These are phyloP conservation scores for Papilio glaucus DNA, from an alignment of 1,140 invertebrate species.

Conservation along the genomic window DNA sequence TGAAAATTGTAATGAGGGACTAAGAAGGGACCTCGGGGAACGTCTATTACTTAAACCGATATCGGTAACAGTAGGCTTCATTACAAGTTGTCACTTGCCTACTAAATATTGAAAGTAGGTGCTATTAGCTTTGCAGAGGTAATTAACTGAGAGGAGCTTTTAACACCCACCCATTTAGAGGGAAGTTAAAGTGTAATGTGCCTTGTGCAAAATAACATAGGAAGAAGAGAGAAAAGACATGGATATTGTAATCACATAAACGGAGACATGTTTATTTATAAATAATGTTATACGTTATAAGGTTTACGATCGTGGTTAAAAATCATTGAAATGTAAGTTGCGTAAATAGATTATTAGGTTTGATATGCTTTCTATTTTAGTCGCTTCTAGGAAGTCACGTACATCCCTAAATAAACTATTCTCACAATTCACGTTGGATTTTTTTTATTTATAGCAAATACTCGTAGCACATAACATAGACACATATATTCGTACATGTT, in stretches of 20 bases:
- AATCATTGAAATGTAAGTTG: neutral
- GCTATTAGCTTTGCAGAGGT: slow-evolving; percentile 32
- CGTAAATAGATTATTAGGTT: too few relatives aligned
- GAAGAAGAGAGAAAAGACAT: neutral
- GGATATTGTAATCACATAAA: slow-evolving; percentile 14
- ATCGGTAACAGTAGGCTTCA: neutral
- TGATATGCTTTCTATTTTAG: too few relatives aligned
- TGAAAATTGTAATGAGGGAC: too few relatives aligned
- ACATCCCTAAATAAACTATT: too few relatives aligned
- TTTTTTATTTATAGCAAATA: too few relatives aligned
- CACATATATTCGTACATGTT: too few relatives aligned
- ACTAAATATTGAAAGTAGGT: slow-evolving; percentile 25
- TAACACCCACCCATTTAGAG: slow-evolving; percentile 36
- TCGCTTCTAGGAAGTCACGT: too few relatives aligned
- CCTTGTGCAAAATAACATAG: slow-evolving; percentile 28
- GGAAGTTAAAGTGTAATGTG: slow-evolving; percentile 33
- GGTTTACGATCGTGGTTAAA: slow-evolving; percentile 13
- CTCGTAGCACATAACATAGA: too few relatives aligned
- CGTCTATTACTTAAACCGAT: neutral
- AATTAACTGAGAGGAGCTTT: slow-evolving; percentile 34
- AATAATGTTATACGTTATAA: slow-evolving; percentile 16
- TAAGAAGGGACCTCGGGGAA: too few relatives aligned
- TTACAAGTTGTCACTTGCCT: neutral
- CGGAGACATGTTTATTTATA: slow-evolving; percentile 31
- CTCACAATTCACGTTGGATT: too few relatives aligned